Evolutionary conservation across 1,140 invertebrate species (phyloP).

Genomic region (Papilio helenus): DNA sequence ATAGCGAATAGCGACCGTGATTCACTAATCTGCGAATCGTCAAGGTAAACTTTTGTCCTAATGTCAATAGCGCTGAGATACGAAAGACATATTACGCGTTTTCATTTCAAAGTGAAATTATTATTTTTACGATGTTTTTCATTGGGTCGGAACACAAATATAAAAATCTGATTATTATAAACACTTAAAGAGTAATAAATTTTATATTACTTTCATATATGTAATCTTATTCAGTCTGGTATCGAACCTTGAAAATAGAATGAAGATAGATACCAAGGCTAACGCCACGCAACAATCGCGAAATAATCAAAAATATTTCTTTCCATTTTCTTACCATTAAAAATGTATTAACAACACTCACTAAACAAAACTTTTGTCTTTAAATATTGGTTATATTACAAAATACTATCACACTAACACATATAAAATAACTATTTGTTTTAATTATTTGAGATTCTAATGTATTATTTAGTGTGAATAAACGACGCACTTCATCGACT

Average conservation of each 20-base stretch:
- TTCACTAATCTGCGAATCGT: neutral
- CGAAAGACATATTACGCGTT: neutral
- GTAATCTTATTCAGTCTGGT: too few relatives aligned
- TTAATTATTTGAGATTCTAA: constrained; percentile 1
- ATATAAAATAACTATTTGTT: neutral
- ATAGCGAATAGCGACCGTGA: neutral
- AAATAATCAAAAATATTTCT: neutral
- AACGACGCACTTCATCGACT: constrained; percentile 1
- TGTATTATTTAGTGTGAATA: neutral
- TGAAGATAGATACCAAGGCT: neutral
- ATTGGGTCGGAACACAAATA: too few relatives aligned
- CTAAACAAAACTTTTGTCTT: neutral
- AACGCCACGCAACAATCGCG: neutral
- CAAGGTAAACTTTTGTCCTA: constrained; percentile 30
- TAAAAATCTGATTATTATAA: too few relatives aligned
- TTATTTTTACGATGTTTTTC: too few relatives aligned
- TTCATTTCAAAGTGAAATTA: neutral
- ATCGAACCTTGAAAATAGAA: neutral
- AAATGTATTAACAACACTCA: neutral
- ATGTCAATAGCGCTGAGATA: neutral
- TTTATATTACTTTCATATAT: too few relatives aligned
- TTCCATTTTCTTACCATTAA: neutral
- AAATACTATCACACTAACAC: neutral
- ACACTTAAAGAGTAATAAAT: too few relatives aligned
- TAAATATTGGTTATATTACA: neutral